Conservation (phyloP, 2,113 vertebrate genomes). For the Hemichromis elongatus region DNA sequence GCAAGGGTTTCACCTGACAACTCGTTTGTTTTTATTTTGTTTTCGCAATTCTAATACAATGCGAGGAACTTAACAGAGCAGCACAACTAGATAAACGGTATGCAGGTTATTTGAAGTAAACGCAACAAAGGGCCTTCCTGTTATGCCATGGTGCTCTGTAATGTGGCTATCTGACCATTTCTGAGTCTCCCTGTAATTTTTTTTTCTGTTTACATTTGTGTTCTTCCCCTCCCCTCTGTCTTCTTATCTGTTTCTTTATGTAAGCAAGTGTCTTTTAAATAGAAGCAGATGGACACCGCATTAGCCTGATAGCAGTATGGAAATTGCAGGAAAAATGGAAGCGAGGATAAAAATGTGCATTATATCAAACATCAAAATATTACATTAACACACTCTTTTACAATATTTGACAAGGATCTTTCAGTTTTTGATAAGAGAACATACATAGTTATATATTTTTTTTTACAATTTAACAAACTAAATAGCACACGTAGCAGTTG, state of each 20-base stretch:
- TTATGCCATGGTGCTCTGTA: constrained; percentile 15
- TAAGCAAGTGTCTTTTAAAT: constrained; percentile 24
- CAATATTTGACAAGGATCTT: background rate
- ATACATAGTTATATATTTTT: background rate
- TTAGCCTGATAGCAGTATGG: background rate
- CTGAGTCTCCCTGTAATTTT: constrained; percentile 3
- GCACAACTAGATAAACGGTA: constrained; percentile 37
- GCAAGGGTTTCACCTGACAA: background rate
- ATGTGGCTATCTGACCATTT: constrained; percentile 27
- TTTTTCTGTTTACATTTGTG: background rate
- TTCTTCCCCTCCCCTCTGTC: background rate
- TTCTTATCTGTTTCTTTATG: constrained; percentile 32
- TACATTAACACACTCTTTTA: background rate
- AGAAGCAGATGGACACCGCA: background rate
- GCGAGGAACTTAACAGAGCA: constrained; percentile 46
- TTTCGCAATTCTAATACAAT: constrained; percentile 38
- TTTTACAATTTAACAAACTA: background rate
- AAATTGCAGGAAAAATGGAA: background rate
- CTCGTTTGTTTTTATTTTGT: constrained; percentile 36
- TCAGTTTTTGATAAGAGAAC: background rate
- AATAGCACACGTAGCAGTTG: background rate
- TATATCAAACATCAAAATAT: background rate
- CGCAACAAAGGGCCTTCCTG: constrained; percentile 63
- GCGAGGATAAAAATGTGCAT: background rate
- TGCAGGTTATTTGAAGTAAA: constrained; percentile 49